phyloP scores from a whole-genome alignment of 2,888 invertebrate species.

The Chydorus sphaericus region DNA sequence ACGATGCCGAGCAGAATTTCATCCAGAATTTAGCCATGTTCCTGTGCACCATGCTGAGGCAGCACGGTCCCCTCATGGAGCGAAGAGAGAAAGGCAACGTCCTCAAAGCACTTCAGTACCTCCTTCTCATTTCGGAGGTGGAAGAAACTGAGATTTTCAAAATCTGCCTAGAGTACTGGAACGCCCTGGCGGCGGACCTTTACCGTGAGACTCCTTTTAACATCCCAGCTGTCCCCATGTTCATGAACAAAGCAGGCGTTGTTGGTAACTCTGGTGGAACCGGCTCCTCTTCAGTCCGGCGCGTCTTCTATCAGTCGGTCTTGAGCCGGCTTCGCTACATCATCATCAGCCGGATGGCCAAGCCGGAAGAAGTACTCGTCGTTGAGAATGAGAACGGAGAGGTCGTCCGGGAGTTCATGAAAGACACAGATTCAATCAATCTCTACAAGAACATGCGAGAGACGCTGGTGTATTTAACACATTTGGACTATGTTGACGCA shows the following conservation, averaged over 20 bases:
- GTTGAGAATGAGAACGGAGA: slow-evolving; percentile 99
- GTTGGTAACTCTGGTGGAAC: too few species aligned
- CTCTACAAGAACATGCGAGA: slow-evolving; percentile 99
- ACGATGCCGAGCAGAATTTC: slow-evolving; percentile 95
- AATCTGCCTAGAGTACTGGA: slow-evolving; percentile 99
- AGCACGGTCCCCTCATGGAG: slow-evolving; percentile 80
- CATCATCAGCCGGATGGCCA: slow-evolving; percentile 99
- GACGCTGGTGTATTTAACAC: slow-evolving; percentile 91
- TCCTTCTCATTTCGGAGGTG: slow-evolving; percentile 88
- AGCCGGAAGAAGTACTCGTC: slow-evolving; percentile 97
- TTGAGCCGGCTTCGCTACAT: slow-evolving; percentile 69
- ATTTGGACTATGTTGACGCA: slow-evolving; percentile 94
- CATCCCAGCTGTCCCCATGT: slow-evolving; percentile 26
- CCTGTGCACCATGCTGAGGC: slow-evolving; percentile 88
- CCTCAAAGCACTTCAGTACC: slow-evolving; percentile 54
- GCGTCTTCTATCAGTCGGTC: slow-evolving; percentile 61
- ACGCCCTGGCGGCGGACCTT: slow-evolving; percentile 75
- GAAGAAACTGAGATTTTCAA: slow-evolving; percentile 99
- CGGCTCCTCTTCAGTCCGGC: slow-evolving; percentile 30
- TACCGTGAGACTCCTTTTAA: slow-evolving; percentile 73
- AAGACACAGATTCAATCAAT: slow-evolving; percentile 98
- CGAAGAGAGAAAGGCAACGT: slow-evolving; percentile 59
- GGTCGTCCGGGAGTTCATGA: slow-evolving; percentile 98
- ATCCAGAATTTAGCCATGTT: slow-evolving; percentile 97
- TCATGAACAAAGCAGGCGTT: not conserved